Evolutionary conservation across 2,113 vertebrate species (phyloP).

Genomic region (Bostrychus sinensis): DNA sequence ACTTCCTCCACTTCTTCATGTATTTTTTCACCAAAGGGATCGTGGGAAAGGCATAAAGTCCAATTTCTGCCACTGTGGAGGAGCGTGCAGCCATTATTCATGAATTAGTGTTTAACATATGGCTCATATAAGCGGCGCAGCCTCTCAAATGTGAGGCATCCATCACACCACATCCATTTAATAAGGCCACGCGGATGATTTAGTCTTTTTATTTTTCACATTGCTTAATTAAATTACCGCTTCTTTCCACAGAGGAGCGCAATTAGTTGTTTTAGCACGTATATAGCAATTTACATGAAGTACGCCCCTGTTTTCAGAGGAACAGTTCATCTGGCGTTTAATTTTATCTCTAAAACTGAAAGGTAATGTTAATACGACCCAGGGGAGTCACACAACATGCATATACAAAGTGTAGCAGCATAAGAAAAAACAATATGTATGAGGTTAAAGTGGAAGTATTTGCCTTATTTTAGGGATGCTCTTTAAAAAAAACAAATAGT

Average conservation of each 20-base stretch:
- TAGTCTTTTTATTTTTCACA: background rate
- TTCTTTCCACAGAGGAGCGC: constrained; percentile 1
- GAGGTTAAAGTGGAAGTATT: background rate
- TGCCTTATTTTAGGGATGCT: too few relatives aligned
- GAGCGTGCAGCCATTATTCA: background rate
- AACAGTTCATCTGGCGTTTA: background rate
- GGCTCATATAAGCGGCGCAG: background rate
- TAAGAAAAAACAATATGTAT: background rate
- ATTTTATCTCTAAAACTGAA: background rate
- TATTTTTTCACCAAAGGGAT: background rate
- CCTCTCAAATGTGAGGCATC: background rate
- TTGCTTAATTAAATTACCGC: background rate
- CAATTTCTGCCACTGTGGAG: constrained; percentile 3
- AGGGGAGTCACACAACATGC: background rate
- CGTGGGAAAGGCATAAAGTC: background rate
- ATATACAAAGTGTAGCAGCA: background rate
- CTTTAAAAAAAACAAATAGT: too few relatives aligned
- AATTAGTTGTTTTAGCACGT: constrained; percentile 13
- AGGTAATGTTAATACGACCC: constrained; percentile 3
- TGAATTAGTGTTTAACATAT: background rate
- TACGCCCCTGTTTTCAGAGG: background rate
- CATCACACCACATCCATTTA: background rate
- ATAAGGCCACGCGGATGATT: constrained; percentile 8
- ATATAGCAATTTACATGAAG: background rate
- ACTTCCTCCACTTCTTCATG: background rate